phyloP scores from a whole-genome alignment of 1,140 invertebrate species.

The Papilio machaon region DNA sequence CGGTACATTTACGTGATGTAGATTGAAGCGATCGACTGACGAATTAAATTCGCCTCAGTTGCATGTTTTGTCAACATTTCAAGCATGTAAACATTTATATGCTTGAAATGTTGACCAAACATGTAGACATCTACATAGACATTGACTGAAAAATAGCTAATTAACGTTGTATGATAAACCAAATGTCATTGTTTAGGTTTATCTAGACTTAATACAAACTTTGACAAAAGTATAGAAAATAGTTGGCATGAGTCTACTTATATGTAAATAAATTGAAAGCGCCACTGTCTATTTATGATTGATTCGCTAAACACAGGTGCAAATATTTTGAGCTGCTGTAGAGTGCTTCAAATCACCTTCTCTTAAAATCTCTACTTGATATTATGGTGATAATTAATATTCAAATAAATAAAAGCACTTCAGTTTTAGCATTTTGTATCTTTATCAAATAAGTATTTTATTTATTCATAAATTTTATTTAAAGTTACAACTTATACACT shows the following conservation, averaged over 20 bases:
- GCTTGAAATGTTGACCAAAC: too few species aligned
- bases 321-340: not conserved
- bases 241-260: constrained; percentile 43
- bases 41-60: constrained; percentile 4
- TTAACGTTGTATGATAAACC: not conserved
- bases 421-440: not conserved
- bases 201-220: not conserved
- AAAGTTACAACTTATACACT: too few species aligned
- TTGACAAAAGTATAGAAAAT: constrained; percentile 39
- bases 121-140: not conserved
- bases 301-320: constrained; percentile 50
- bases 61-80: not conserved
- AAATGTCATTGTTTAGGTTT: constrained; percentile 5
- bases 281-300: constrained; percentile 47
- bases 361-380: not conserved
- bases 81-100: too few species aligned
- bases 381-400: not conserved
- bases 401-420: not conserved
- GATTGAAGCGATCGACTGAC: constrained; percentile 48
- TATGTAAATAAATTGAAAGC: constrained; percentile 77
- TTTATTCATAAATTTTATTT: constrained; percentile 13
- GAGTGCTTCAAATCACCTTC: not conserved
- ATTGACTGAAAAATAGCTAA: not conserved
- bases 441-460: not conserved
- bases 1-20: constrained; percentile 53